Evolutionary conservation across 2,888 invertebrate genomes (phyloP), one percentile per base, ranked within the genome.

Genomic region (Melolontha melolontha): DNA sequence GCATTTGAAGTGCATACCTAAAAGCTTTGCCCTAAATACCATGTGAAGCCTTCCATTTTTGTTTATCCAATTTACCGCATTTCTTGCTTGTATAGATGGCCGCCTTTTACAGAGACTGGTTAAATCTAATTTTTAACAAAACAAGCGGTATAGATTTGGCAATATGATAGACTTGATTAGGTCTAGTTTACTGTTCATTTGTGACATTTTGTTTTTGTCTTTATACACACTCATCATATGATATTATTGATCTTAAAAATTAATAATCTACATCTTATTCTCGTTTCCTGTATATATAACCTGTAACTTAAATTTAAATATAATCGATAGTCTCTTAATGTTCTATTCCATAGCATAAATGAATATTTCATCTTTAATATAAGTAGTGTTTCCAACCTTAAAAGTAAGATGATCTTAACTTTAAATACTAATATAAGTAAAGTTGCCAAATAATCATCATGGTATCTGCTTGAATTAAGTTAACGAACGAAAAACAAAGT

Each of bases 51-150:
- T 66, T 66, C 66, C 66, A 66, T 66, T 66, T 57, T 55, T 57
- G 63, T 67, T 63, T 67, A 67, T 67, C 51, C 62, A 63, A 67
- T 67, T 67, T 64, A 42, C 54, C 47, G 52, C 54, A 44, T 65
- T 64, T 64, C 50, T 47, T 62, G 34, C 22, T 34, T 47, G 34
- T 16, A 47, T 49, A 62, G 59, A 62, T 39, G 49, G 47, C 49
- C 47, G 47, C 59, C 17, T 44, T 44, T 29, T 34, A 47, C 14
- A 59, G 29, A 47, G 10, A 12, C 14, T 44, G 34, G 44, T 47
- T 62, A 16, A 34, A 14, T 27, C 8, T 44, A 57, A 42, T 62
- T 40, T 17, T 11, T 22, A 57, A n/a, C 14, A 42, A 57, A 29
- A 11, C 11, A 40, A 11, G 8, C 17, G 11, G 5, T n/a, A n/a